Base-by-base conservation (phyloP, 2,113 vertebrate genomes). In the Oxygymnocypris stewartii region DNA sequence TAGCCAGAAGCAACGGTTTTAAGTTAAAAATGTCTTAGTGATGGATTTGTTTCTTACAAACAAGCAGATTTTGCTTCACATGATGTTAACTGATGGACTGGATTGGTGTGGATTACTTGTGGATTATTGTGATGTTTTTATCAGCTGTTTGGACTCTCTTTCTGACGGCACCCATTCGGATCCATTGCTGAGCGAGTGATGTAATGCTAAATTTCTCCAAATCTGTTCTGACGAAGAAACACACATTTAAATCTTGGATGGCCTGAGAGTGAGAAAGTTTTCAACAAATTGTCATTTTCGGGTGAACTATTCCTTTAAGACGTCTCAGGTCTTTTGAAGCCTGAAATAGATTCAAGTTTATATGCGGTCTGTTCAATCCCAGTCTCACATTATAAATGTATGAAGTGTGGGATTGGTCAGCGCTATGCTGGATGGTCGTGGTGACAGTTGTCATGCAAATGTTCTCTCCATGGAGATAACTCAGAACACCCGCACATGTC, bases 341-440 rank as follows among this genome's bases (percentile, higher is more conserved):
- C 51, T 61, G 35, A 80, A 77, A 61, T 25, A 20, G 54, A 59
- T 14, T 31, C 28, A 82, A 31, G 61, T 82, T 69, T 35, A 25
- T 49, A 49, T 40, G 20, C 4, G 23, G 67, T 54, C 31, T 73
- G 40, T 81, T 20, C 81, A 73, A 54, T 16, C 31, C 47, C 49
- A 25, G 65, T 73, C 47, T 73, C 20, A 4, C 47, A 74, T 57
- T 74, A 74, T 74, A 84, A 74, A 74, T 84, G 82, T 75, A 84
- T 74, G 69, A 84, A 74, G 67, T 84, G 20, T 84, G 47, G 65
- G 82, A 84, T 75, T 40, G 82, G 82, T 42, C 82, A 74, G 20
- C 40, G 65, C 20, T 74, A 11, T 74, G 67, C 82, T 84, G 65
- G 49, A 84, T 74, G 20, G 14, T 80, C 6, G 4, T 42, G 49